Base-by-base conservation (phyloP, 30 jellyfish, hydroid and myxozoan species). In the Aurelia sp. region DNA sequence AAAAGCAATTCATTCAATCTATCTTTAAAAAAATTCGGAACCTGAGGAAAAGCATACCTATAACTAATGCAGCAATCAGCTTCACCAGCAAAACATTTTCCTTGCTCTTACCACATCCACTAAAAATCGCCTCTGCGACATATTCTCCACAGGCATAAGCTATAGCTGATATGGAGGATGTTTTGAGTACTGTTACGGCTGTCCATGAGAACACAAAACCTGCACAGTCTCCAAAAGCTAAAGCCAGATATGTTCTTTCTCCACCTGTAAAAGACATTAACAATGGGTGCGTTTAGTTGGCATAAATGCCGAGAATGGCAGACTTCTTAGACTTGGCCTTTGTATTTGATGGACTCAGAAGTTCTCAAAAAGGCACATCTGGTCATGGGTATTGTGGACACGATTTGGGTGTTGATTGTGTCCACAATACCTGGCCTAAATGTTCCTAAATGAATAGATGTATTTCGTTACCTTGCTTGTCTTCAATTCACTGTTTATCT, bases 91-190 rank as follows among this genome's bases (percentile, higher is more conserved):
- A 4, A 23, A 73, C 64, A 48, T 30, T 62, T 11, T 78, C 96
- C 12, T 71, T 71, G 50, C 86, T 65, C 51, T 72, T 63, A 13
- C 88, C 92, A 53, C 92, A 79, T 62, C 89, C 96, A 18, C 76
- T 79, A 3, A 18, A 12, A 59, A 85, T 6, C 17, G 99, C 96
- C 31, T 69, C 93, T 33, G 83, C 84, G 5, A 84, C 44, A 73
- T 95, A 95, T 50, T 76, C 87, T 6, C 96, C 99, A 75, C 99
- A 95, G 11, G 99, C 83, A 18, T 90, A 33, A 9, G 88, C 65
- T 7, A 95, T 73, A 21, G 96, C 92, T 4, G 96, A 96, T 21
- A 95, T 48, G 0, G 95, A 50, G 11, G 97, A 71, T 44, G 99
- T 95, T 51, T 81, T 85, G 37, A 81, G 76, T 22, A 90, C 91